These are phyloP conservation scores for Cydia fagiglandana DNA, from an alignment of 1,140 invertebrate genomes.

Conservation along the genomic window DNA sequence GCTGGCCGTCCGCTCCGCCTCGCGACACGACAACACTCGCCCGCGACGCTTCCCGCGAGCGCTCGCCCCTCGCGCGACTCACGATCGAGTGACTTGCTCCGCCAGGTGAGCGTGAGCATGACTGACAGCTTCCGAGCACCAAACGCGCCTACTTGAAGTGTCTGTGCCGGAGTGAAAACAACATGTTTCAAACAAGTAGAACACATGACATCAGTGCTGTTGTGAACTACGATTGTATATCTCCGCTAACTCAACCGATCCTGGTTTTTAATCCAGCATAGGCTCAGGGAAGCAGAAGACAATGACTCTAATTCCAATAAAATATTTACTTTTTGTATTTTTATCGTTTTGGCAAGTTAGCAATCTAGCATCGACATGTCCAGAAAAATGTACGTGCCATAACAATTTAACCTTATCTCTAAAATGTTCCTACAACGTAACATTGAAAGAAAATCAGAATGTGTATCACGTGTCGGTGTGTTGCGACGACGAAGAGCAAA, in stretches of 20 bases:
- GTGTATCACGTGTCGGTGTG: constrained; percentile 50
- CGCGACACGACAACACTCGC: constrained; percentile 34
- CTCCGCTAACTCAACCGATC: constrained; percentile 49
- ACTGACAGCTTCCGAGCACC: constrained; percentile 46
- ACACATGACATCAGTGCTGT: constrained; percentile 43
- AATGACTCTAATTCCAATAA: constrained; percentile 63
- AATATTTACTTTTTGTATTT: constrained; percentile 63
- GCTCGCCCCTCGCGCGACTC: constrained; percentile 34
- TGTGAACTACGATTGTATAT: constrained; percentile 49
- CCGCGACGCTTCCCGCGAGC: constrained; percentile 33
- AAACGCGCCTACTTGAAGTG: constrained; percentile 52
- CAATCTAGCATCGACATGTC: constrained; percentile 55
- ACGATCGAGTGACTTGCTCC: constrained; percentile 36
- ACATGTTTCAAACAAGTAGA: constrained; percentile 53
- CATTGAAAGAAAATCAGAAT: constrained; percentile 58
- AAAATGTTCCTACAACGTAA: constrained; percentile 63
- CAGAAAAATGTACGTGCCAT: constrained; percentile 53
- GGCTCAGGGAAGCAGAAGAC: constrained; percentile 45
- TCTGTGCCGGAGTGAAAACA: constrained; percentile 55
- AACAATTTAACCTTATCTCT: constrained; percentile 50
- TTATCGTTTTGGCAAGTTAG: constrained; percentile 58
- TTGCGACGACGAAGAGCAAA: constrained; percentile 50
- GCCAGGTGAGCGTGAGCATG: constrained; percentile 44
- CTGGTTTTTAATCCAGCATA: constrained; percentile 69
- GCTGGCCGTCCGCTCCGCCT: constrained; percentile 42